A percentile compares a stretch with the other conserved stretches of the same genome.
These are phyloP conservation scores for Butorides virescens DNA, from an alignment of 2,113 vertebrate species.

Conservation along the genomic window DNA sequence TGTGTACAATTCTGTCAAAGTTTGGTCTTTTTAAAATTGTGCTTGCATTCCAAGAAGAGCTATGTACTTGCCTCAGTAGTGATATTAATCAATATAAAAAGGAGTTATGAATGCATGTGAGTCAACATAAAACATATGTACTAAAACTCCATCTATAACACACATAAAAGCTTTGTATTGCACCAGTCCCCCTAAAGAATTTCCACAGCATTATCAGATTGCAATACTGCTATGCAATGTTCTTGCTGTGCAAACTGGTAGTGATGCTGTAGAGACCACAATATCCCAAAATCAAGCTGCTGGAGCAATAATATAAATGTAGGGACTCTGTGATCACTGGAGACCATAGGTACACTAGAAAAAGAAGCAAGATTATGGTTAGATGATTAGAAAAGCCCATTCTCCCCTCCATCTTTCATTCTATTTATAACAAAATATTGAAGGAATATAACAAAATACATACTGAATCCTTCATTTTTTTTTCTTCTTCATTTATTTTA, in stretches of 20 bases:
- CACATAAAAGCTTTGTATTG: neutral
- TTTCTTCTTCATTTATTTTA: neutral
- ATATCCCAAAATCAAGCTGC: neutral
- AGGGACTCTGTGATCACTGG: neutral
- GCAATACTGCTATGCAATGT: neutral
- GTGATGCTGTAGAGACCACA: neutral
- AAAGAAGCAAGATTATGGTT: slow-evolving; percentile 11
- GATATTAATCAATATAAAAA: neutral
- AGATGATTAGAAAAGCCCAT: neutral
- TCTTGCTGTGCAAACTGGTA: neutral
- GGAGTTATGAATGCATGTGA: neutral
- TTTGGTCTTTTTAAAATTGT: neutral
- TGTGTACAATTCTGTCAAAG: neutral
- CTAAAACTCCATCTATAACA: neutral
- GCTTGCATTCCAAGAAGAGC: neutral
- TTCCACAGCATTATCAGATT: neutral
- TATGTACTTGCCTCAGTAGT: neutral
- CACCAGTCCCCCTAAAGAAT: neutral
- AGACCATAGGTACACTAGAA: neutral
- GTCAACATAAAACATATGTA: neutral
- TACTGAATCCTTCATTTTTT: neutral
- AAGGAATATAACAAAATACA: neutral
- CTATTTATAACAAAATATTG: neutral
- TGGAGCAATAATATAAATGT: neutral
- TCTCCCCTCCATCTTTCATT: neutral